A percentile compares a stretch with the other conserved stretches of the same genome.
Conservation (phyloP, 1,140 invertebrate species). For the Sitophilus oryzae region DNA sequence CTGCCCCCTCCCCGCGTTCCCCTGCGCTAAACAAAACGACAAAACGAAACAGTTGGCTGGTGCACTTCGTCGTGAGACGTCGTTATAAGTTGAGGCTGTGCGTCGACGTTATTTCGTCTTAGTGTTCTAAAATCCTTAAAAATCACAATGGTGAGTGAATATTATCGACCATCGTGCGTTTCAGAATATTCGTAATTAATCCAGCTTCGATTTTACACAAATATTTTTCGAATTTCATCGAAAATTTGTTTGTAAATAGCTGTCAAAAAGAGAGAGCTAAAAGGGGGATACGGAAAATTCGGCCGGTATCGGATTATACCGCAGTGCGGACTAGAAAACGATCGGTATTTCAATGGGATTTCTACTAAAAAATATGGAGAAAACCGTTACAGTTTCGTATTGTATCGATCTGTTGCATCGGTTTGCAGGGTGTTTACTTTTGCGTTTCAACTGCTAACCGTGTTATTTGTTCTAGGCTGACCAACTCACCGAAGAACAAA, state of each 20-base stretch:
- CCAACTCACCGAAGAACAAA: constrained; percentile 96
- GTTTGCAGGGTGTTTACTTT: constrained; percentile 30
- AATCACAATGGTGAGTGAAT: constrained; percentile 55
- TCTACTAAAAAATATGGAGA: background rate
- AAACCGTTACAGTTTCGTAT: constrained; percentile 10
- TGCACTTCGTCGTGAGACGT: constrained; percentile 50
- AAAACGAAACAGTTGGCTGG: constrained; percentile 49
- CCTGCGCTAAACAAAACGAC: constrained; percentile 35
- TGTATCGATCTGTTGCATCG: constrained; percentile 37
- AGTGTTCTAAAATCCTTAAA: constrained; percentile 34
- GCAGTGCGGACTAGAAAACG: constrained; percentile 34
- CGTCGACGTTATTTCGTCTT: constrained; percentile 30
- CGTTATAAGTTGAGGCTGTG: constrained; percentile 43
- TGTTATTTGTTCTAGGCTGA: constrained; percentile 65
- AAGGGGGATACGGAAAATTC: constrained; percentile 21
- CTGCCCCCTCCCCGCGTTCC: constrained; percentile 26
- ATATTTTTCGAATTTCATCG: constrained; percentile 27
- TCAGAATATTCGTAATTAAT: constrained; percentile 5
- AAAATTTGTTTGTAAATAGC: constrained; percentile 29
- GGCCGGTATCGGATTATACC: constrained; percentile 36
- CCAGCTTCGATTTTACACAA: background rate
- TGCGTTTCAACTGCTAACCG: background rate
- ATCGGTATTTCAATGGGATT: background rate
- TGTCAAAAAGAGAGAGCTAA: constrained; percentile 25
- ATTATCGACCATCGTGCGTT: constrained; percentile 39